phyloP scores from a whole-genome alignment of 2,113 vertebrate genomes.

The Cyanistes caeruleus region DNA sequence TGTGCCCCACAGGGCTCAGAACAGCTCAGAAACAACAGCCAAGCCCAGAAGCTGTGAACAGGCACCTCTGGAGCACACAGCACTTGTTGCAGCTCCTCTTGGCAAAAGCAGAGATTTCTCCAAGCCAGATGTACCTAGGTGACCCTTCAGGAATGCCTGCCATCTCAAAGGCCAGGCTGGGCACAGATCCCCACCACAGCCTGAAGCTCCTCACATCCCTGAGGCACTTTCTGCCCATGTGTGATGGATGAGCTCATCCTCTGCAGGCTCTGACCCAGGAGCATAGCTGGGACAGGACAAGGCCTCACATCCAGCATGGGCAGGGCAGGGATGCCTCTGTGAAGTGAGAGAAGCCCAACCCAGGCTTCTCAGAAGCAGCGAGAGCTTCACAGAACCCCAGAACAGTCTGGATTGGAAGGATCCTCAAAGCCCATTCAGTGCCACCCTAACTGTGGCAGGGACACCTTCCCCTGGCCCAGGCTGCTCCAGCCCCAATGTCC shows the following conservation, averaged over 20 bases:
- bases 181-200: rapidly evolving
- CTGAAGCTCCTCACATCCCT: background rate
- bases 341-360: background rate
- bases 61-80: background rate
- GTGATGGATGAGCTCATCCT: background rate
- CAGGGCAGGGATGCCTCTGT: rapidly evolving
- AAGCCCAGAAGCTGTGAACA: background rate
- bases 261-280: background rate
- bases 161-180: background rate
- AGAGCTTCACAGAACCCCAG: background rate
- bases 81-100: background rate
- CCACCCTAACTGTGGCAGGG: background rate
- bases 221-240: background rate
- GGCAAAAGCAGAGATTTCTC: background rate
- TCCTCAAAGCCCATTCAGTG: background rate
- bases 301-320: background rate
- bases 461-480: background rate
- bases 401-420: background rate
- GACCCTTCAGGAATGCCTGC: background rate
- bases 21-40: background rate
- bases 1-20: background rate
- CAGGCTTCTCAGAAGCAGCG: background rate
- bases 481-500: background rate
- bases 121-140: too few species aligned
- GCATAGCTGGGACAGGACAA: background rate